Base-by-base conservation (phyloP, 2,888 invertebrate species). In the Sympetrum striolatum region DNA sequence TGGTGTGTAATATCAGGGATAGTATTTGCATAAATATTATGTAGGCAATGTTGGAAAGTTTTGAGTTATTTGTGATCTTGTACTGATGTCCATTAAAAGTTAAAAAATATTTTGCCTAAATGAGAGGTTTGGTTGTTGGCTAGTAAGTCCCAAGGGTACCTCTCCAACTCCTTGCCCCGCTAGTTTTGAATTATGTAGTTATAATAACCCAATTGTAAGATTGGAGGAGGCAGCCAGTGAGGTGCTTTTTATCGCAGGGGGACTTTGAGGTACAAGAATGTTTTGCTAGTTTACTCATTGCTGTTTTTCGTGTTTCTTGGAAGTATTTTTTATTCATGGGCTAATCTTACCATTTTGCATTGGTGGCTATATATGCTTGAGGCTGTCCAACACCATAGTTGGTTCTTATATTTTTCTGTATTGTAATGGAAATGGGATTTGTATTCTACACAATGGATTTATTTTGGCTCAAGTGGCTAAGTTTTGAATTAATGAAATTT, bases 1-100 rank as follows among this genome's bases (percentile, higher is more conserved):
- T 86, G 86, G 86, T 86, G 86, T 86, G 86, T 86, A 86, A 86
- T 86, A 86, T 86, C 86, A 86, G 86, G 86, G 86, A 86, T 86
- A 86, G 86, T 86, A 86, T 86, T 86, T 86, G 86, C 86, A 86
- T 86, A 86, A 86, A 86, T 86, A 86, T 86, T 86, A 86, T 86
- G 86, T 86, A 86, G 86, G 86, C 86, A 86, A 86, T 86, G 86
- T 86, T 86, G 86, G 86, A 86, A 86, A 86, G 86, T 86, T 86
- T 86, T 86, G 86, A 86, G 86, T 86, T 73, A 31, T 14, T 73
- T 86, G 86, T 86, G 86, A 86, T 86, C 86, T 86, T 86, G 86
- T 86, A 86, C 86, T 86, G 86, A 86, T 86, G 86, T 86, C 86
- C 86, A 86, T 86, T 58, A 86, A 86, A 86, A 86, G 86, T 86